These are phyloP conservation scores for Lindbergichthys nudifrons DNA, from an alignment of 2,797 vertebrate species.

Conservation along the genomic window DNA sequence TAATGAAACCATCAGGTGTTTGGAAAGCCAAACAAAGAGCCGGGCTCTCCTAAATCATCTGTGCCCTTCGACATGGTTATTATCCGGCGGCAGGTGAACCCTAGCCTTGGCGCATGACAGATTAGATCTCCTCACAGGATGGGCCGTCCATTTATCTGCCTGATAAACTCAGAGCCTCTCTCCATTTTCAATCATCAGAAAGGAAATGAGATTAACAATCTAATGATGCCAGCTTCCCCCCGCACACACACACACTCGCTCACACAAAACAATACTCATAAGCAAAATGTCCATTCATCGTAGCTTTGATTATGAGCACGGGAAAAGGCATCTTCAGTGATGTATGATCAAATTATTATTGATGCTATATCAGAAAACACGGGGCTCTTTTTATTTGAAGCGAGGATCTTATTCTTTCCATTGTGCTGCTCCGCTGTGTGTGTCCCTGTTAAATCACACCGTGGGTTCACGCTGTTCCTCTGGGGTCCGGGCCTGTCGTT, in stretches of 20 bases:
- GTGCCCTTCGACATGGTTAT: slow-evolving; percentile 84
- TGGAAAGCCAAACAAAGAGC: slow-evolving; percentile 85
- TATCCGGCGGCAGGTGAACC: slow-evolving; percentile 81
- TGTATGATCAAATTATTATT: slow-evolving; percentile 67
- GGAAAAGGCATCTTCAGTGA: slow-evolving; percentile 50
- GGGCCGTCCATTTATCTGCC: slow-evolving; percentile 85
- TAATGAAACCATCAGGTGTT: slow-evolving; percentile 84
- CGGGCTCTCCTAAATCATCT: slow-evolving; percentile 73
- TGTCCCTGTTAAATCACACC: slow-evolving; percentile 74
- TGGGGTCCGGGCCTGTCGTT: slow-evolving; percentile 59
- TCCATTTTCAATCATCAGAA: slow-evolving; percentile 85
- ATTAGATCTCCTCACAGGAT: slow-evolving; percentile 85
- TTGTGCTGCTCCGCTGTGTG: slow-evolving; percentile 52
- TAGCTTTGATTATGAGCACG: slow-evolving; percentile 58
- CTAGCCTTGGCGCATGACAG: slow-evolving; percentile 82
- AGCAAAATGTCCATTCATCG: slow-evolving; percentile 58
- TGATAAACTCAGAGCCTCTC: slow-evolving; percentile 84
- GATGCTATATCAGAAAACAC: slow-evolving; percentile 65
- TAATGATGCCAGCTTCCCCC: slow-evolving; percentile 74
- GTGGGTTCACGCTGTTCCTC: slow-evolving; percentile 52
- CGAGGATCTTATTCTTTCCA: slow-evolving; percentile 44
- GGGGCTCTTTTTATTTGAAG: slow-evolving; percentile 46
- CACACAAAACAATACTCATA: slow-evolving; percentile 54
- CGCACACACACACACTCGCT: slow-evolving; percentile 13
- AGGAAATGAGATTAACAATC: slow-evolving; percentile 86